Conservation (phyloP, 1,140 invertebrate species). For the Drosophila sturtevanti region DNA sequence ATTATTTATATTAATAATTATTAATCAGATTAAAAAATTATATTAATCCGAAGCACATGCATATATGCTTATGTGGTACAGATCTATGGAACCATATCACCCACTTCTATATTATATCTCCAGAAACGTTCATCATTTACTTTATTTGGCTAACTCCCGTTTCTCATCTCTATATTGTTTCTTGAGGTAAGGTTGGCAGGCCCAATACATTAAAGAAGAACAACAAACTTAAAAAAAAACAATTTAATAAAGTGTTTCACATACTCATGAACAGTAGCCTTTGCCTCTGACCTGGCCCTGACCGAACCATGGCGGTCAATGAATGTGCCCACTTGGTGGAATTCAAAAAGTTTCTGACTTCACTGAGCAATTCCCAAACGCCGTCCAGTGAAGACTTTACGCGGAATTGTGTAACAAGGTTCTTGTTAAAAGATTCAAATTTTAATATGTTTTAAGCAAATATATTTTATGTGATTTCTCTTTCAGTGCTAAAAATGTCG, state of each 20-base stretch:
- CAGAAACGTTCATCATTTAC: too few relatives aligned
- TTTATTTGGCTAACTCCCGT: not conserved
- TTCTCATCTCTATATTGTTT: not conserved
- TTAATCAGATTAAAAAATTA: too few relatives aligned
- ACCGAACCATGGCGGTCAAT: not conserved
- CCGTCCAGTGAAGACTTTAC: slow-evolving; percentile 39
- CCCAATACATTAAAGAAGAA: not conserved
- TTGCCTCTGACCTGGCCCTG: slow-evolving; percentile 8
- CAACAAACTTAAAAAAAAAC: slow-evolving; percentile 18
- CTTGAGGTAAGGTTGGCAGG: not conserved
- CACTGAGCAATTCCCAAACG: slow-evolving; percentile 23
- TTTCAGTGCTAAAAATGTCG: not conserved
- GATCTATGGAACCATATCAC: too few relatives aligned
- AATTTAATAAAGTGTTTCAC: slow-evolving; percentile 33
- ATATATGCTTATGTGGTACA: too few relatives aligned
- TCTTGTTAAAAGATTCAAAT: not conserved
- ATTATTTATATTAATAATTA: too few relatives aligned
- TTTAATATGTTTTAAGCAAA: not conserved
- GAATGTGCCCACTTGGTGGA: slow-evolving; percentile 58
- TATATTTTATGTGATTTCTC: not conserved
- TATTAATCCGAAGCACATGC: too few relatives aligned
- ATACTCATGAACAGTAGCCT: slow-evolving; percentile 38
- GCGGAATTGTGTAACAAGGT: slow-evolving; percentile 58
- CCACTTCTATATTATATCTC: too few relatives aligned
- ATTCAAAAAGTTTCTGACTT: slow-evolving; percentile 61